Conservation (phyloP, 2,797 vertebrate species). For the Centropyge bicolor region DNA sequence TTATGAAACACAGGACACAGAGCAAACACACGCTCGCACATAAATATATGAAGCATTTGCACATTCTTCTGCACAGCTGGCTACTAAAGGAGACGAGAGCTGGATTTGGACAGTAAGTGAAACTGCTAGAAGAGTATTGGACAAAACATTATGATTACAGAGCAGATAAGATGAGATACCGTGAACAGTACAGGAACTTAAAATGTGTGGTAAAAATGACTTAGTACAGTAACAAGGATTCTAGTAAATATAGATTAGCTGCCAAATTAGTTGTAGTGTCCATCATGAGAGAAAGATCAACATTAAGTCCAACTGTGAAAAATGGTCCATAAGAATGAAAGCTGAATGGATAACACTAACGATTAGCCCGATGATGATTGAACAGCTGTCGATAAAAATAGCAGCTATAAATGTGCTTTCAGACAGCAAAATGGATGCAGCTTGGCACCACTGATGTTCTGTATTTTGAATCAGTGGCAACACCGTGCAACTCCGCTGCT, state of each 20-base stretch:
- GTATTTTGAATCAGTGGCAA: neutral
- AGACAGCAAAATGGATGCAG: neutral
- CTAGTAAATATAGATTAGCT: neutral
- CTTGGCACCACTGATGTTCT: neutral
- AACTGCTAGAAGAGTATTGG: neutral
- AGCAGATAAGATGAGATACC: neutral
- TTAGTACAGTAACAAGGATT: neutral
- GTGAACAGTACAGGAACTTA: neutral
- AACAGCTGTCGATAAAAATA: too few species aligned
- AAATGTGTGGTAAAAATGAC: neutral
- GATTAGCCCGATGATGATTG: too few species aligned
- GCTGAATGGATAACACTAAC: too few species aligned
- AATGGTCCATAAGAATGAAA: too few species aligned
- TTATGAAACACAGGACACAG: neutral
- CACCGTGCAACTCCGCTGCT: neutral
- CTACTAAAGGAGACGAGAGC: neutral
- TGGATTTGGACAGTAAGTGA: neutral
- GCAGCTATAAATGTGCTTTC: too few species aligned
- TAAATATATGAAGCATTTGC: neutral
- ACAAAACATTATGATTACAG: neutral
- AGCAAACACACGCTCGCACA: neutral
- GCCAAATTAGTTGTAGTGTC: neutral
- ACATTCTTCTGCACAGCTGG: neutral
- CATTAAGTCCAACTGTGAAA: neutral
- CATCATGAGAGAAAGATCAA: neutral